Conservation (phyloP, 2,888 invertebrate species). For the Embidobia sp. region DNA sequence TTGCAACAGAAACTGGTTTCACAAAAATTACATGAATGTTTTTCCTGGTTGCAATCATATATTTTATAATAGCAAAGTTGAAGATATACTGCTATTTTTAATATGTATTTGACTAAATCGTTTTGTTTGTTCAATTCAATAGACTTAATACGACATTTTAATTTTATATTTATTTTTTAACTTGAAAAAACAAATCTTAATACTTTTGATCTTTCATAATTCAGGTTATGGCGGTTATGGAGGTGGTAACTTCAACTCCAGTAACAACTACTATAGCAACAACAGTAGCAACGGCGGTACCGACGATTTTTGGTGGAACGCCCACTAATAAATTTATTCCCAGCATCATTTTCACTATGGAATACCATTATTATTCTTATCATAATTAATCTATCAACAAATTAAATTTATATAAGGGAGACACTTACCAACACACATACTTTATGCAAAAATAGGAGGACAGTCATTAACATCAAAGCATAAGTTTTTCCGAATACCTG, state of each 20-base stretch:
- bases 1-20: too few relatives aligned
- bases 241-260: slow-evolving; percentile 75
- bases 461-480: slow-evolving; percentile 48
- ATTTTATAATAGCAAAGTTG: too few relatives aligned
- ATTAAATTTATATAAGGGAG: slow-evolving; percentile 79
- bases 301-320: slow-evolving; percentile 80
- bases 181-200: too few relatives aligned
- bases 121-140: too few relatives aligned
- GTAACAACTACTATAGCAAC: slow-evolving; percentile 77
- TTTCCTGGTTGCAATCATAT: too few relatives aligned
- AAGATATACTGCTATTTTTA: too few relatives aligned
- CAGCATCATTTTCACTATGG: slow-evolving; percentile 72
- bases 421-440: slow-evolving; percentile 69
- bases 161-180: too few relatives aligned
- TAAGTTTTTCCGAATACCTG: slow-evolving; percentile 45
- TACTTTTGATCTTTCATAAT: background rate
- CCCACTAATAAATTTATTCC: slow-evolving; percentile 71
- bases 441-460: slow-evolving; percentile 58
- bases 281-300: slow-evolving; percentile 76
- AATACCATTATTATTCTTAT: slow-evolving; percentile 73
- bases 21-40: too few relatives aligned
- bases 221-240: slow-evolving; percentile 74
- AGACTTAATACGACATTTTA: too few relatives aligned
- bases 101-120: too few relatives aligned
- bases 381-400: slow-evolving; percentile 79